These are phyloP conservation scores for Timandra comae DNA, from an alignment of 2,888 invertebrate genomes.

Conservation along the genomic window DNA sequence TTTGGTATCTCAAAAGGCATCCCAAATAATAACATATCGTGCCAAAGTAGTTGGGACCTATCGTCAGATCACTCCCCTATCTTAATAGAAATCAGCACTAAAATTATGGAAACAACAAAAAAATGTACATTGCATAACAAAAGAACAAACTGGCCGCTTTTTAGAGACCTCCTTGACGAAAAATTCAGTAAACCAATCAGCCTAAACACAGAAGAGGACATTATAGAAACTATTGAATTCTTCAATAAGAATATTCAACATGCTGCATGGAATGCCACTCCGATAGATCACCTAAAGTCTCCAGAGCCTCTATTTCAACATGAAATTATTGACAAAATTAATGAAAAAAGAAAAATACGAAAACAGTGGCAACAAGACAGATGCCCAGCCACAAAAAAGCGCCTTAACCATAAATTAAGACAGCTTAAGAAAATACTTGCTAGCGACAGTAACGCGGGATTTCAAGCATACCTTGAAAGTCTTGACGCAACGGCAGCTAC, in stretches of 20 bases:
- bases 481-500: slow-evolving; percentile 10
- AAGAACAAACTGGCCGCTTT: slow-evolving; percentile 11
- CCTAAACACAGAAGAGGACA: slow-evolving; percentile 3
- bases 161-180: slow-evolving; percentile 7
- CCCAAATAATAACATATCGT: slow-evolving; percentile 9
- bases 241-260: slow-evolving; percentile 15
- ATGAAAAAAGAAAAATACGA: slow-evolving; percentile 12
- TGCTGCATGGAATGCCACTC: slow-evolving; percentile 17
- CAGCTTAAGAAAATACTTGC: slow-evolving; percentile 4
- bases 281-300: background rate
- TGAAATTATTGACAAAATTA: slow-evolving; percentile 9
- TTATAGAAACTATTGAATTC: slow-evolving; percentile 1
- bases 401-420: slow-evolving; percentile 6
- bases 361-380: slow-evolving; percentile 14
- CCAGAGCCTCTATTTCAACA: slow-evolving; percentile 5
- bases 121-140: slow-evolving; percentile 12
- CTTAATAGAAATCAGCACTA: slow-evolving; percentile 2
- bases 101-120: background rate
- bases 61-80: slow-evolving; percentile 20
- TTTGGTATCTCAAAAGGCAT: slow-evolving; percentile 17
- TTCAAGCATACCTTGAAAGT: slow-evolving; percentile 1
- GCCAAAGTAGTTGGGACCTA: slow-evolving; percentile 12
- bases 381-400: slow-evolving; percentile 10
- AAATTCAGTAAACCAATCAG: slow-evolving; percentile 1
- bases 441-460: background rate